Evolutionary conservation across 2,888 invertebrate species (phyloP).

Genomic region (Megaustenia siamemsis): DNA sequence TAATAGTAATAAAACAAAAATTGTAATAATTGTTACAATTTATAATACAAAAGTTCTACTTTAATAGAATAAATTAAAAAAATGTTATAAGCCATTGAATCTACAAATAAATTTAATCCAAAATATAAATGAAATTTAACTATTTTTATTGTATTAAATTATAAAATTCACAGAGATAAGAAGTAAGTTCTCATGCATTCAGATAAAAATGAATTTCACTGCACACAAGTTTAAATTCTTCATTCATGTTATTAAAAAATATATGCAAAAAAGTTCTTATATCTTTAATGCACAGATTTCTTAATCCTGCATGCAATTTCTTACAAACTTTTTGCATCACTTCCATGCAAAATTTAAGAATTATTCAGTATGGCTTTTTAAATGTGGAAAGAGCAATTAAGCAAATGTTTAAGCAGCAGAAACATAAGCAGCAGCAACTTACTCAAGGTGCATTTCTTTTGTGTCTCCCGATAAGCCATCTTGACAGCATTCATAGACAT

Average conservation of each 20-base stretch:
- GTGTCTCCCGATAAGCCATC: constrained; percentile 22
- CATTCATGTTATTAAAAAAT: not conserved
- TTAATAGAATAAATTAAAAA: too few relatives aligned
- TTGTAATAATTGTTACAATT: not conserved
- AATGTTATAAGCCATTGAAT: too few relatives aligned
- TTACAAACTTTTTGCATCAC: not conserved
- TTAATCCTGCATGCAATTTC: not conserved
- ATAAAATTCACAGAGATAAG: not conserved
- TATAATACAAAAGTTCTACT: not conserved
- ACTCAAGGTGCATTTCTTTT: constrained; percentile 8
- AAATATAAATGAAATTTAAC: too few relatives aligned
- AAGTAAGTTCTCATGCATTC: constrained; percentile 2
- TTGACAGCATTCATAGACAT: constrained; percentile 44
- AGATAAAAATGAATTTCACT: not conserved
- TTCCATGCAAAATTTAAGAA: not conserved
- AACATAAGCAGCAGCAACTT: constrained; percentile 31
- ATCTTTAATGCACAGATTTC: not conserved
- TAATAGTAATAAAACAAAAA: not conserved
- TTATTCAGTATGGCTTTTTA: not conserved
- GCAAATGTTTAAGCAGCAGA: not conserved
- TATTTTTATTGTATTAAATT: too few relatives aligned
- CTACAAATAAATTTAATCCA: too few relatives aligned
- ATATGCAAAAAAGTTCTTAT: not conserved
- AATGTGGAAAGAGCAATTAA: not conserved
- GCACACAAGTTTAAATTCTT: not conserved